phyloP scores from a whole-genome alignment of 2,797 vertebrate species.

The Psittacula echo region DNA sequence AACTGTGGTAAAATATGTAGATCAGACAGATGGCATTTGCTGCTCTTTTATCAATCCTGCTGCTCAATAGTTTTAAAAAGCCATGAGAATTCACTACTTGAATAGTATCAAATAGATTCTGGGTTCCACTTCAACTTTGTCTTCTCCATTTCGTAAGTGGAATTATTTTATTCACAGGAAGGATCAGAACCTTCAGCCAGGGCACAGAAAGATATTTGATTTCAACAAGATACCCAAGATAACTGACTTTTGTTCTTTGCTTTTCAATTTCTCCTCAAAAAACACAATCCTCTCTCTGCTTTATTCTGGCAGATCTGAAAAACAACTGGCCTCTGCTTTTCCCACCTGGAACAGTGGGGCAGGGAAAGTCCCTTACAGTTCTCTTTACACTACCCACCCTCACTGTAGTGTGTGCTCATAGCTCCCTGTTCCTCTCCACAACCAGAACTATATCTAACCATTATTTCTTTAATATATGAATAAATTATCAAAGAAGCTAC shows the following conservation, averaged over 20 bases:
- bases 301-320: not conserved
- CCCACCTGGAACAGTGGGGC: not conserved
- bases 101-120: not conserved
- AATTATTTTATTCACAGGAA: not conserved
- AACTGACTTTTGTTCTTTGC: not conserved
- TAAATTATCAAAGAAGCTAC: not conserved
- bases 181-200: not conserved
- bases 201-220: not conserved
- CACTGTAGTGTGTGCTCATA: not conserved
- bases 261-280: not conserved
- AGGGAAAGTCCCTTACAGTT: not conserved
- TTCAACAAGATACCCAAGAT: not conserved
- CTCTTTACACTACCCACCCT: not conserved
- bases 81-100: not conserved
- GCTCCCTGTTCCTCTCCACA: not conserved
- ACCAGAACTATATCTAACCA: not conserved
- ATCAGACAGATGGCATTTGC: conserved; percentile 32
- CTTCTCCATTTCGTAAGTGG: not conserved
- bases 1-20: conserved; percentile 6
- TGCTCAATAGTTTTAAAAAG: conserved; percentile 35
- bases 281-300: not conserved
- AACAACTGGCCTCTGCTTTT: not conserved
- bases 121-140: not conserved
- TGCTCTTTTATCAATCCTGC: conserved; percentile 49
- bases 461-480: not conserved